A percentile compares a stretch with the other conserved stretches of the same genome.
Evolutionary conservation across 2,113 vertebrate species (phyloP).

Genomic region (Trematocara stigmaticum): DNA sequence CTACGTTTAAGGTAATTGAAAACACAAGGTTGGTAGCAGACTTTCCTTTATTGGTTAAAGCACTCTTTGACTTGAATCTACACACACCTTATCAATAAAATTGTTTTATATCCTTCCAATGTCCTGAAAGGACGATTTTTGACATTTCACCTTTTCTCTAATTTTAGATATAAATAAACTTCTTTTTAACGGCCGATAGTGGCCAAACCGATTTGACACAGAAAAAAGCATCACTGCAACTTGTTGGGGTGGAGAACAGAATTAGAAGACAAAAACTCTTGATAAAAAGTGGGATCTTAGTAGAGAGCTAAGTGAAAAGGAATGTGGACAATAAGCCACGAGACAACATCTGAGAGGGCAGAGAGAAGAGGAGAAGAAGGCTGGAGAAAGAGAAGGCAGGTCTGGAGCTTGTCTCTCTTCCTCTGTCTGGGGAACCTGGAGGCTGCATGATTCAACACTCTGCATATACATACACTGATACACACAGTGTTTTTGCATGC

Average conservation of each 20-base stretch:
- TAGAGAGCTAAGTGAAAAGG: background rate
- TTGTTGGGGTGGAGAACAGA: background rate
- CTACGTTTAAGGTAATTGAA: background rate
- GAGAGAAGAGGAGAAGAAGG: background rate
- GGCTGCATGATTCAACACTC: constrained; percentile 28
- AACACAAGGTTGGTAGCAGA: rapidly evolving
- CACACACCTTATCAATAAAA: rapidly evolving
- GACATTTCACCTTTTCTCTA: background rate
- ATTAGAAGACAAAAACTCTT: background rate
- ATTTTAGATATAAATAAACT: background rate
- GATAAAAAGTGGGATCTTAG: background rate
- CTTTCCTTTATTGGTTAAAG: background rate
- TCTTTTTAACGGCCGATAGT: rapidly evolving
- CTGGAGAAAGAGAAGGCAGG: background rate
- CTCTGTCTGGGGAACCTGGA: background rate
- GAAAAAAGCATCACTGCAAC: rapidly evolving
- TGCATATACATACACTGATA: background rate
- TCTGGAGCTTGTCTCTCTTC: constrained; percentile 18
- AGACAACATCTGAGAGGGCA: background rate
- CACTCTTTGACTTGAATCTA: background rate
- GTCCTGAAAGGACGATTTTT: rapidly evolving
- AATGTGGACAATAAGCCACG: background rate
- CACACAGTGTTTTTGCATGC: background rate
- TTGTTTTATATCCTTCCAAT: rapidly evolving
- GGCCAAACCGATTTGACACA: rapidly evolving